phyloP scores from a whole-genome alignment of 2,797 vertebrate genomes.

The Neopelma chrysocephalum region DNA sequence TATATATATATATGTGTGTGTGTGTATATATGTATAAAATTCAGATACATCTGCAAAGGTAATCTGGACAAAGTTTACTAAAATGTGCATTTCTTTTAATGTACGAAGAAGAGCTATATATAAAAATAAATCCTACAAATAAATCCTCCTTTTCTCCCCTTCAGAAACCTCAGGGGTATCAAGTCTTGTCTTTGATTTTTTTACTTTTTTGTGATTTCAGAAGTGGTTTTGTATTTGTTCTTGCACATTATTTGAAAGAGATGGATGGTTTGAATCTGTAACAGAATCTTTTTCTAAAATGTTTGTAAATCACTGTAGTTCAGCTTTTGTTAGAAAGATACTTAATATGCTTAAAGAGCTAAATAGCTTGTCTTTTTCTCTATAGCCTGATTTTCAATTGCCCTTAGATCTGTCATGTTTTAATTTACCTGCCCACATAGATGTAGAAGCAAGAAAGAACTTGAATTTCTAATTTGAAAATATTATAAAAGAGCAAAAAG shows the following conservation, averaged over 20 bases:
- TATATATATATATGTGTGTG: background rate
- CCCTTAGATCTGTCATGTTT: background rate
- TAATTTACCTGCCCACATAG: conserved; percentile 15
- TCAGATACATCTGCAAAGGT: background rate
- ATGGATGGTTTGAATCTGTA: background rate
- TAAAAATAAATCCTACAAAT: background rate
- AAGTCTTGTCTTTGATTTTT: background rate
- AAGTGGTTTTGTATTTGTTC: background rate
- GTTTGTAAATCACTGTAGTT: background rate
- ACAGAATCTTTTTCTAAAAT: background rate
- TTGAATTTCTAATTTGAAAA: conserved; percentile 18
- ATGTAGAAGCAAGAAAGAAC: background rate
- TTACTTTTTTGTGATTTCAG: background rate
- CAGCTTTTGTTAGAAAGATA: background rate
- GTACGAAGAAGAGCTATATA: background rate
- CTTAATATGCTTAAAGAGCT: background rate
- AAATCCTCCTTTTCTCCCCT: background rate
- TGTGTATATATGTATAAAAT: background rate
- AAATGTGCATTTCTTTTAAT: background rate
- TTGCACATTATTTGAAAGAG: background rate
- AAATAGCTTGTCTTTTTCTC: background rate
- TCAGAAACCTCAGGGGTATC: background rate
- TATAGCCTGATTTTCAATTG: background rate
- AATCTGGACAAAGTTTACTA: background rate
- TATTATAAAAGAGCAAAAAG: background rate